A percentile compares a stretch with the other conserved stretches of the same genome.
phyloP scores from a whole-genome alignment of 37 sponge, comb jelly and placozoan genomes.

The Tethya wilhelma region DNA sequence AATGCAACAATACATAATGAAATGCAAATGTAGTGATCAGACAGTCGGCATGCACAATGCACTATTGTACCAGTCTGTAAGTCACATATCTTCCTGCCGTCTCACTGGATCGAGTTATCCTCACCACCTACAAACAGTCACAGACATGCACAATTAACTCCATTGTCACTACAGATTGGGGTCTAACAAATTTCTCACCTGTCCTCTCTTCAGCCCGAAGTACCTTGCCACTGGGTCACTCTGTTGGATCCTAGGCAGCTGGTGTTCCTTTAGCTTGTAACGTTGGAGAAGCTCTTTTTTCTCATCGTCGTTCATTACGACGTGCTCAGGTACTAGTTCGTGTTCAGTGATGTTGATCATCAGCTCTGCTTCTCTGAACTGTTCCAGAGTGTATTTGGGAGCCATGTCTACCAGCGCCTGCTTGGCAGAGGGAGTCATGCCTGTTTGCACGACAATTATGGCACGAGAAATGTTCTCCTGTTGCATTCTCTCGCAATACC shows the following conservation, averaged over 20 bases:
- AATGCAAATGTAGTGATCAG: neutral
- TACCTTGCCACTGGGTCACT: constrained; percentile 98
- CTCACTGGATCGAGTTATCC: constrained; percentile 93
- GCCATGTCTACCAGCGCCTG: constrained; percentile 96
- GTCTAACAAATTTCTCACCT: constrained; percentile 43
- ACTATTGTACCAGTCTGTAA: constrained; percentile 96
- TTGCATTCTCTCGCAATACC: constrained; percentile 95
- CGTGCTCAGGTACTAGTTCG: constrained; percentile 92
- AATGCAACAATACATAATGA: neutral
- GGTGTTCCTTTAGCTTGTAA: constrained; percentile 96
- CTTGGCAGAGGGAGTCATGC: constrained; percentile 98
- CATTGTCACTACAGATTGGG: neutral
- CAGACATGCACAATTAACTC: neutral
- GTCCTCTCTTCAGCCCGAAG: constrained; percentile 97
- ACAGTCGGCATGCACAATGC: too few relatives aligned
- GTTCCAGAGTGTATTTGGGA: constrained; percentile 93
- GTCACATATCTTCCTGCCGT: constrained; percentile 98
- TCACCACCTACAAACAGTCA: constrained; percentile 72
- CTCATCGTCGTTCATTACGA: constrained; percentile 97
- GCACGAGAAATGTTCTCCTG: constrained; percentile 96
- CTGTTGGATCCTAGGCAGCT: constrained; percentile 94
- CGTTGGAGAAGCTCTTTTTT: constrained; percentile 92
- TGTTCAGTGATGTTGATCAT: constrained; percentile 98
- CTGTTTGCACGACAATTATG: constrained; percentile 95
- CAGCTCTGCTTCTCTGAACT: constrained; percentile 97